Evolutionary conservation across 2,888 invertebrate species (phyloP).

Genomic region (Venusia cambrica): DNA sequence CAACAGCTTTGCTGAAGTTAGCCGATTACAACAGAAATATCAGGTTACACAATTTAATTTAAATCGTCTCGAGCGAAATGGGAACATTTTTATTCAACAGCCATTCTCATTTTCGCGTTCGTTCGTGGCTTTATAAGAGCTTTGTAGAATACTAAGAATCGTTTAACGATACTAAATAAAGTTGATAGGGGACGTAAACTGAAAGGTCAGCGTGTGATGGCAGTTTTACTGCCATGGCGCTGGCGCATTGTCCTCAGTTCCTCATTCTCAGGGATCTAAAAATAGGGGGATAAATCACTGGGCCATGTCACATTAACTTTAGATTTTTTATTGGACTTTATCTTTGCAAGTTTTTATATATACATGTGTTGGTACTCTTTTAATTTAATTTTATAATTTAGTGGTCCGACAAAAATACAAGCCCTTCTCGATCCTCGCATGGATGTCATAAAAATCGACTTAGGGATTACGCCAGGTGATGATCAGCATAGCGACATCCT

Average conservation of each 20-base stretch:
- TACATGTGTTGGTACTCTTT: no score
- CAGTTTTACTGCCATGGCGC: constrained; percentile 30
- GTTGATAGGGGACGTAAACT: constrained; percentile 35
- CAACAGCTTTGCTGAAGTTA: constrained; percentile 20
- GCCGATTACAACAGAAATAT: constrained; percentile 18
- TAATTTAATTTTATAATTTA: no score
- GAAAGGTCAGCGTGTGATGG: constrained; percentile 36
- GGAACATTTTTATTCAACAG: constrained; percentile 13
- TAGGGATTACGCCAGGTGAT: no score
- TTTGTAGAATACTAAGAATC: constrained; percentile 34
- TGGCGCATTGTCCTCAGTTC: constrained; percentile 20
- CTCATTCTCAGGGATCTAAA: constrained; percentile 22
- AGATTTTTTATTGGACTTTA: constrained; percentile 10
- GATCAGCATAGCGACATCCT: no score
- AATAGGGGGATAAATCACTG: constrained; percentile 15
- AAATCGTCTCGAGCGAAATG: constrained; percentile 8
- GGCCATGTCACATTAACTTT: constrained; percentile 8
- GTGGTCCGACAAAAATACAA: no score
- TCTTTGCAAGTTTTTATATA: constrained; percentile 6
- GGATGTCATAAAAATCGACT: no score
- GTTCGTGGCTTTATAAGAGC: constrained; percentile 31
- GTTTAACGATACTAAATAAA: constrained; percentile 42
- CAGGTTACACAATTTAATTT: constrained; percentile 18
- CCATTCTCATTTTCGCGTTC: no score
- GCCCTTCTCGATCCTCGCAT: no score